Base-by-base conservation (phyloP, 2,113 vertebrate genomes). In the Dicerorhinus sumatrensis region DNA sequence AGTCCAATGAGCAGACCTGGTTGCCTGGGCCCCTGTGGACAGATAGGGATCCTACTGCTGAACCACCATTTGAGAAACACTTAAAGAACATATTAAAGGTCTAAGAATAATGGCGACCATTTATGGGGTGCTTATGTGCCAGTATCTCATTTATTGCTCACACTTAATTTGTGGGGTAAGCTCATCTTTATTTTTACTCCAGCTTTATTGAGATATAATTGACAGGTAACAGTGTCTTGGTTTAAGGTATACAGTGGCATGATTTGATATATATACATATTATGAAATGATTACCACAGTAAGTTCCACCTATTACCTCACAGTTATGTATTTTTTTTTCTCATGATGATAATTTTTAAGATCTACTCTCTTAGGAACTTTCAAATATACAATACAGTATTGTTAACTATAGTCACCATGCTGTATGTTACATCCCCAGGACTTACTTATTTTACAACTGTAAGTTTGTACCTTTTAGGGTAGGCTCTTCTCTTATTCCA, bases 91-190 rank as follows among this genome's bases (percentile, higher is more conserved):
- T 12, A 0, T 27, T 2, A 2, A 10, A 65, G 36, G 17, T 31
- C 25, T 11, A 1, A 67, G 87, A 39, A 4, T 46, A 12, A 21
- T 1, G 42, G 73, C 2, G 4, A 21, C 23, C 10, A 1, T 27
- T n/a, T 9, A 4, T 3, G 11, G 31, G 25, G 39, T 17, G n/a
- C 67, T 13, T n/a, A 4, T 20, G 56, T 8, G 39, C 48, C 13
- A 0, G 1, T 5, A 0, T 17, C 33, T 60, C 56, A 16, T 14
- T 29, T 27, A 58, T 2, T 6, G n/a, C 67, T 36, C 27, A 2
- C n/a, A 2, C 77, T 39, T 63, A 7, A 8, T 29, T 51, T n/a
- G 36, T 25, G 48, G 39, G 42, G 51, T 0, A 25, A 27, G 60
- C 33, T 20, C 23, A 36, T 29, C 67, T 12, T 54, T 54, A 14